Percentiles rank a stretch among this genome's conserved stretches.
Conservation (phyloP, 2,888 invertebrate genomes). For the Coronaproctus castanopsis region DNA sequence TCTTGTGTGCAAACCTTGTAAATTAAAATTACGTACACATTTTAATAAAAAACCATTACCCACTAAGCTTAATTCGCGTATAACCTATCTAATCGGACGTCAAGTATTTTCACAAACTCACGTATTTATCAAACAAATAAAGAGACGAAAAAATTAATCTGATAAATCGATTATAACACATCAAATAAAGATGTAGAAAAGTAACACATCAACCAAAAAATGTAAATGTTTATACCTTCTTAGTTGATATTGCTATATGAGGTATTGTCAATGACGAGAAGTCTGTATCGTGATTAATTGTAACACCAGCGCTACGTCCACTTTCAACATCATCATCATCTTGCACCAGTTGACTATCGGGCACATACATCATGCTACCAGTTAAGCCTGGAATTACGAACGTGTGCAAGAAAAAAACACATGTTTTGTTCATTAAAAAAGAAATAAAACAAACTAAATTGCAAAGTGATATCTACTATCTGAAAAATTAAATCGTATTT, state of each 20-base stretch:
- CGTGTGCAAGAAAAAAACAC: conserved; percentile 20
- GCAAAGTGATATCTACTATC: too few species aligned
- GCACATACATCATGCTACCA: conserved; percentile 75
- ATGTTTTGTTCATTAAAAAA: not conserved
- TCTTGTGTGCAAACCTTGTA: conserved; percentile 61
- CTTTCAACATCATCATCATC: conserved; percentile 47
- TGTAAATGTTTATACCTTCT: conserved; percentile 40
- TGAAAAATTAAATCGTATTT: too few species aligned
- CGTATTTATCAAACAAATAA: not conserved
- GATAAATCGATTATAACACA: not conserved
- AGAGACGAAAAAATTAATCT: too few species aligned
- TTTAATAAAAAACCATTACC: not conserved
- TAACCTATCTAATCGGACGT: not conserved
- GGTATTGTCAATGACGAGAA: conserved; percentile 32
- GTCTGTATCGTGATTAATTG: conserved; percentile 23
- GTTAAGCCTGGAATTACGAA: conserved; percentile 43
- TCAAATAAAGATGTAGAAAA: not conserved
- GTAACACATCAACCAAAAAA: not conserved
- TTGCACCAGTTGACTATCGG: conserved; percentile 64
- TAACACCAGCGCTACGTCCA: conserved; percentile 24
- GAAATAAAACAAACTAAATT: not conserved
- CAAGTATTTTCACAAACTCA: not conserved
- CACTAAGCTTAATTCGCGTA: not conserved
- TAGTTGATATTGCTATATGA: conserved; percentile 67
- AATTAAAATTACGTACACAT: not conserved